phyloP scores from a whole-genome alignment of 2,888 invertebrate species.

The Ferrisia virgata region DNA sequence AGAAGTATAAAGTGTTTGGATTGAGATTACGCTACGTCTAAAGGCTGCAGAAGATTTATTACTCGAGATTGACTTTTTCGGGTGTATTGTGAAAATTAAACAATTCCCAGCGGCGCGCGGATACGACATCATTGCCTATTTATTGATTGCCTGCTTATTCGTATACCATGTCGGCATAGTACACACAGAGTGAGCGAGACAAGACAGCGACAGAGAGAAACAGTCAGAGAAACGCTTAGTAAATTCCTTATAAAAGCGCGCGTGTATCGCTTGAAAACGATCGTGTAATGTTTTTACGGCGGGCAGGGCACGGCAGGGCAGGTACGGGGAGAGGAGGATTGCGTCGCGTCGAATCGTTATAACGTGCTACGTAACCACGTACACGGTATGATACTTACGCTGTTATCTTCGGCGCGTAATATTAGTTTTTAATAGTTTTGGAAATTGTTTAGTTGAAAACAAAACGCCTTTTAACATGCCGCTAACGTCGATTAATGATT shows the following conservation, averaged over 20 bases:
- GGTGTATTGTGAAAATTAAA: not conserved
- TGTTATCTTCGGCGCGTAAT: not conserved
- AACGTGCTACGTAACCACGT: no score
- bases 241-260: not conserved
- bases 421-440: conserved; percentile 5
- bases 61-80: not conserved
- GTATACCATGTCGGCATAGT: no score
- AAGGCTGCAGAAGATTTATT: not conserved
- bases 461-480: not conserved
- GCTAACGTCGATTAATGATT: not conserved
- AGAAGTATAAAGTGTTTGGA: not conserved
- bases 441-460: conserved; percentile 3
- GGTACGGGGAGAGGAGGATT: no score
- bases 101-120: not conserved
- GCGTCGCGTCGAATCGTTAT: no score
- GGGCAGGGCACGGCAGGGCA: not conserved
- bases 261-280: not conserved
- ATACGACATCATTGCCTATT: not conserved
- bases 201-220: no score
- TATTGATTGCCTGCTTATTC: not conserved
- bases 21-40: not conserved
- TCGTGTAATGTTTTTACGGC: not conserved
- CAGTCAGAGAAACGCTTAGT: no score
- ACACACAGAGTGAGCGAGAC: no score
- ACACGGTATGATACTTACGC: no score